Base-by-base conservation (phyloP, 2,888 invertebrate species). In the Vanessa cardui region DNA sequence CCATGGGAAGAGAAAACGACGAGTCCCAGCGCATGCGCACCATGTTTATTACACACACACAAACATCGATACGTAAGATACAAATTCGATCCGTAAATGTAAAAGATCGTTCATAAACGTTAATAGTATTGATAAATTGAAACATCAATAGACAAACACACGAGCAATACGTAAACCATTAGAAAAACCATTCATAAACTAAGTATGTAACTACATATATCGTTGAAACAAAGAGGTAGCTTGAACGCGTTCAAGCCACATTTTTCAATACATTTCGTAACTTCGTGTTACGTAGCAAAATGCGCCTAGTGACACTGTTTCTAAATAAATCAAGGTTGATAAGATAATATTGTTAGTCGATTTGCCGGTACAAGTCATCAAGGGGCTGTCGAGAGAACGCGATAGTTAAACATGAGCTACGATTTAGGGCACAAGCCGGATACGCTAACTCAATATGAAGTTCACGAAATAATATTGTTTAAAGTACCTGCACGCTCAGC, bases 1-100 rank as follows among this genome's bases (percentile, higher is more conserved):
- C 77, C 80, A 85, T 87, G 86, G 82, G 83, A 86, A 87, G 82
- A 84, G 86, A 89, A 87, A 88, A 81, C 82, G 76, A 21, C 58
- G 26, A 60, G 58, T 39, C 59, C 60, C 52, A 49, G 60, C 62
- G 63, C 56, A 54, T 52, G 39, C 64, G 54, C 62, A 59, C 52
- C 58, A 54, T 59, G 69, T 64, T 56, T 64, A 63, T 59, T 58
- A 62, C 54, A 49, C 21, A 49, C 21, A 52, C 46, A 39, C 54
- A 46, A 20, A 60, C 47, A 69, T 64, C 61, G 50, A 56, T 56
- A 56, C 39, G 52, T 54, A 56, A 56, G 56, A 56, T 31, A 54
- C 52, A 31, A 54, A 54, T 15, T 54, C 26, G 52, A 54, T 31
- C 52, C 12, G 31, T 54, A n/a, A 54, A 31, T 31, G 52, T 16